These are phyloP conservation scores for Drosophila putrida DNA, from an alignment of 2,888 invertebrate genomes.

Conservation along the genomic window DNA sequence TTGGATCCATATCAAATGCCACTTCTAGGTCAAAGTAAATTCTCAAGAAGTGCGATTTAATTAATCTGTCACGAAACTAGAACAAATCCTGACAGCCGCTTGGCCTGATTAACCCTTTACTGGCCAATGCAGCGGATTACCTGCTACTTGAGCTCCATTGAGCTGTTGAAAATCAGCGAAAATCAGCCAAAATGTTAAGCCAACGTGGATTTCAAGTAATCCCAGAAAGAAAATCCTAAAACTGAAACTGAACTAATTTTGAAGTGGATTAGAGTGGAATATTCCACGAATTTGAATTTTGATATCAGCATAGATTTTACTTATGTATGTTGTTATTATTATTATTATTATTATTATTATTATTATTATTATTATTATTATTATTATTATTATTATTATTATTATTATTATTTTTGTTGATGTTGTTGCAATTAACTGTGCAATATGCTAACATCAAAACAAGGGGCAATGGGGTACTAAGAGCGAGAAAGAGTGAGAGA, in stretches of 20 bases:
- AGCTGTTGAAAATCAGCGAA: slow-evolving; percentile 70
- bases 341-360: slow-evolving; percentile 30
- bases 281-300: slow-evolving; percentile 55
- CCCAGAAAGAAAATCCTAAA: slow-evolving; percentile 43
- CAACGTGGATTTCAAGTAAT: slow-evolving; percentile 61
- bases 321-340: slow-evolving; percentile 7
- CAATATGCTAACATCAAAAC: slow-evolving; percentile 54
- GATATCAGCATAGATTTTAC: slow-evolving; percentile 37
- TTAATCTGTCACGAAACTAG: slow-evolving; percentile 67
- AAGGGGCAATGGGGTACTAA: slow-evolving; percentile 14
- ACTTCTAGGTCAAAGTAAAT: slow-evolving; percentile 30
- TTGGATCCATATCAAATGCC: slow-evolving; percentile 39
- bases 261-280: slow-evolving; percentile 52
- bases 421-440: slow-evolving; percentile 56
- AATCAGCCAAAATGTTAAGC: slow-evolving; percentile 53
- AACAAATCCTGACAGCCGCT: slow-evolving; percentile 56
- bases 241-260: slow-evolving; percentile 62
- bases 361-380: slow-evolving; percentile 21
- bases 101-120: slow-evolving; percentile 69
- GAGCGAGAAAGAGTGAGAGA: not conserved
- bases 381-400: slow-evolving; percentile 31
- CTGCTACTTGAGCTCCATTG: slow-evolving; percentile 74
- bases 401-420: slow-evolving; percentile 33
- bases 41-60: slow-evolving; percentile 55
- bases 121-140: slow-evolving; percentile 56